Evolutionary conservation across 1,140 invertebrate genomes (phyloP).

Genomic region (Theocolax elegans): DNA sequence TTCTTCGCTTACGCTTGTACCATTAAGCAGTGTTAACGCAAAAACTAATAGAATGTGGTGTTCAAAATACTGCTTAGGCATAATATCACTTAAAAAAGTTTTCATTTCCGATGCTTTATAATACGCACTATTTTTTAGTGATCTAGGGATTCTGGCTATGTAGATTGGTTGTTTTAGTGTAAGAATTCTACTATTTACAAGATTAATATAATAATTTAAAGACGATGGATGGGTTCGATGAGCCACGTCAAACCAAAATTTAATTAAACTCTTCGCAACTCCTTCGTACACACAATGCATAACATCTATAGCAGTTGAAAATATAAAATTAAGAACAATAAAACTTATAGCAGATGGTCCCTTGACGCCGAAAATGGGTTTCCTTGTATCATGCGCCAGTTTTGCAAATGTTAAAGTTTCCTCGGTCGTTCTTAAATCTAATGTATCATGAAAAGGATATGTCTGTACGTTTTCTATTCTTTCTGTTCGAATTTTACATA

Average conservation of each 20-base stretch:
- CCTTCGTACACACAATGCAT: slow-evolving; percentile 45
- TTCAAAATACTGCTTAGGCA: no score
- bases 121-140: neutral
- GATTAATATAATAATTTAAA: neutral
- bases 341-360: slow-evolving; percentile 14
- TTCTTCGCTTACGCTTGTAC: neutral
- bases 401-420: slow-evolving; percentile 22
- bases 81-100: neutral
- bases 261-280: slow-evolving; percentile 22
- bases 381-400: neutral
- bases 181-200: neutral
- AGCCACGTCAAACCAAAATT: neutral
- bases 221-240: neutral
- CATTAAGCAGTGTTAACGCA: neutral
- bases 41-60: no score
- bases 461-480: neutral
- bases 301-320: slow-evolving; percentile 7
- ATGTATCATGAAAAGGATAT: slow-evolving; percentile 9
- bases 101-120: neutral
- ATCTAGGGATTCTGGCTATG: neutral
- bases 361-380: slow-evolving; percentile 13
- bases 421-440: slow-evolving; percentile 35
- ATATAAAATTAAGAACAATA: slow-evolving; percentile 31
- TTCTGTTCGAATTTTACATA: neutral
- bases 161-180: neutral